These are phyloP conservation scores for Lepeophtheirus salmonis DNA, from an alignment of 1,140 invertebrate genomes.

Conservation along the genomic window DNA sequence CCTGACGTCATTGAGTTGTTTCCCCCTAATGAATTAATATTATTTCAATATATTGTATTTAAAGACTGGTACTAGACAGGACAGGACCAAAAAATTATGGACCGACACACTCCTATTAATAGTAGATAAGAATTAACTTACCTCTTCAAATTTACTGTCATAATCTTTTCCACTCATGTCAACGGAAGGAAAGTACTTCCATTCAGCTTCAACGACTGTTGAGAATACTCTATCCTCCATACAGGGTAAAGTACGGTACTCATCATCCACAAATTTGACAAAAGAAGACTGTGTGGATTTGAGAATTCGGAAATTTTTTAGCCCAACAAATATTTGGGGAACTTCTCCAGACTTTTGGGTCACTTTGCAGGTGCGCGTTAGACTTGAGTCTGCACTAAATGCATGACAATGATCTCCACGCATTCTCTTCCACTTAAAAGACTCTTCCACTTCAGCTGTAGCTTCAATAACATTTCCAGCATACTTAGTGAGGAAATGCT, in stretches of 20 bases:
- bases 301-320: conserved; percentile 28
- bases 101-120: no score
- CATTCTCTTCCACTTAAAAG: conserved; percentile 48
- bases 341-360: conserved; percentile 33
- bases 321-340: not conserved
- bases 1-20: no score
- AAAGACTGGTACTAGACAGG: no score
- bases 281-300: conserved; percentile 58
- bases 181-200: conserved; percentile 41
- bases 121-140: no score
- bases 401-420: conserved; percentile 47
- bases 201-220: conserved; percentile 46
- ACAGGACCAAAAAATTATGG: no score
- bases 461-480: conserved; percentile 42
- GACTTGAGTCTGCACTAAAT: conserved; percentile 43
- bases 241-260: conserved; percentile 48
- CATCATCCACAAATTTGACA: conserved; percentile 40
- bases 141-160: not conserved
- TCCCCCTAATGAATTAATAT: no score
- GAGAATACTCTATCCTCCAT: conserved; percentile 47
- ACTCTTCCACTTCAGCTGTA: conserved; percentile 42
- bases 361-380: conserved; percentile 41
- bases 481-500: conserved; percentile 50
- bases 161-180: conserved; percentile 27
- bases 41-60: no score